A percentile compares a stretch with the other conserved stretches of the same genome.
Evolutionary conservation across 2,888 invertebrate species (phyloP).

Genomic region (Aphodius sticticus): DNA sequence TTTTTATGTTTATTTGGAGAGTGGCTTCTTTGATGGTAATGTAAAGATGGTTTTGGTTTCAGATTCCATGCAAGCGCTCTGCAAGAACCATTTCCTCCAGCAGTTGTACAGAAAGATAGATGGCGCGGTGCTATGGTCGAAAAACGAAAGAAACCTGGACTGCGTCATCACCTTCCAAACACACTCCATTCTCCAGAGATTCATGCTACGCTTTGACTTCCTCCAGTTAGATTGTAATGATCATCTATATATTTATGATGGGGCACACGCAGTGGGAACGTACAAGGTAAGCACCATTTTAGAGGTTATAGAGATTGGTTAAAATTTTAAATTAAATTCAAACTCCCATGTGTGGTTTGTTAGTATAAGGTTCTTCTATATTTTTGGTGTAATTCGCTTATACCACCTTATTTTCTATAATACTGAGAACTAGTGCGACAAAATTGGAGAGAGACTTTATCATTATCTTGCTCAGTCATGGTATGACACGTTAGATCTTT

Average conservation of each 20-base stretch:
- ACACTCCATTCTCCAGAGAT: conserved; percentile 91
- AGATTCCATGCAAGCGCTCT: conserved; percentile 90
- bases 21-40: too few species aligned
- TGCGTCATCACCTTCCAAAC: conserved; percentile 95
- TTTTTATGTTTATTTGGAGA: too few species aligned
- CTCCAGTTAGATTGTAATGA: conserved; percentile 94
- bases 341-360: too few species aligned
- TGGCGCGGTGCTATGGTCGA: conserved; percentile 88
- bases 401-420: too few species aligned
- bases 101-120: conserved; percentile 91
- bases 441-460: too few species aligned
- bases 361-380: too few species aligned
- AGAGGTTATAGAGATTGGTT: too few species aligned
- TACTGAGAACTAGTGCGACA: too few species aligned
- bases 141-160: conserved; percentile 89
- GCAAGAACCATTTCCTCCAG: conserved; percentile 89
- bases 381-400: too few species aligned
- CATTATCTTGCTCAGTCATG: too few species aligned
- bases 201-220: conserved; percentile 93
- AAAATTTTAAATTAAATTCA: too few species aligned
- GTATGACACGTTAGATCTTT: too few species aligned
- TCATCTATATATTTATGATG: conserved; percentile 91
- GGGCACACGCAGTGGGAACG: conserved; percentile 87
- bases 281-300: conserved; percentile 87
- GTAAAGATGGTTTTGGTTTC: conserved; percentile 56